phyloP scores from a whole-genome alignment of 2,888 invertebrate species.

The Caenorhabditis angaria region DNA sequence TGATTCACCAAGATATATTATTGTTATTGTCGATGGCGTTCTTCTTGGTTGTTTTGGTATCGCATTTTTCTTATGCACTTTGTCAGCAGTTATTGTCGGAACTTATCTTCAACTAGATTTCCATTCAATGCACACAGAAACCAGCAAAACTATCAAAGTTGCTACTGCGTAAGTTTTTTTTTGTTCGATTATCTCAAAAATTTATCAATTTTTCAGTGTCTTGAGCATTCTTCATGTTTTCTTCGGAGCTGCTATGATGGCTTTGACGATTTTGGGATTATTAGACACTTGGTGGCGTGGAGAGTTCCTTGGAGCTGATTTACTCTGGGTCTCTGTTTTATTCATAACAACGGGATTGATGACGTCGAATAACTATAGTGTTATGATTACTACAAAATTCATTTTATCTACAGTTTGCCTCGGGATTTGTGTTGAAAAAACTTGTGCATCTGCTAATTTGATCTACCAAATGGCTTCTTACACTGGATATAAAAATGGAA shows the following conservation, averaged over 20 bases:
- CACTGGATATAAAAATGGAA: constrained; percentile 54
- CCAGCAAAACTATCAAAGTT: constrained; percentile 48
- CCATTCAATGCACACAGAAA: constrained; percentile 50
- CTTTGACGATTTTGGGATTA: constrained; percentile 64
- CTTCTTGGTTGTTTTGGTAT: constrained; percentile 62
- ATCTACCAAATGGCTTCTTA: constrained; percentile 68
- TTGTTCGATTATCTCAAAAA: not conserved
- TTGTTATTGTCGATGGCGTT: constrained; percentile 67
- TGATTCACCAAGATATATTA: constrained; percentile 63
- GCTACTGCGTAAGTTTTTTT: constrained; percentile 34
- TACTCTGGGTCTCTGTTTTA: constrained; percentile 67
- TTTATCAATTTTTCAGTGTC: constrained; percentile 22
- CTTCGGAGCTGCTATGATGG: constrained; percentile 66
- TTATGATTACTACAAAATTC: constrained; percentile 60
- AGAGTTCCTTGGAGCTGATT: constrained; percentile 67
- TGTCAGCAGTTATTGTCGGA: constrained; percentile 61
- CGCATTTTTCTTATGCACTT: constrained; percentile 61
- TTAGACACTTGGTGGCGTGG: constrained; percentile 66
- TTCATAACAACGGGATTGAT: constrained; percentile 65
- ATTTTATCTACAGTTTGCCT: constrained; percentile 60
- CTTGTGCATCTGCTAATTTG: constrained; percentile 64
- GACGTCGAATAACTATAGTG: constrained; percentile 59
- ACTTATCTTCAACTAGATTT: constrained; percentile 58
- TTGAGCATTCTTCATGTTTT: constrained; percentile 60
- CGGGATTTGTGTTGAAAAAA: constrained; percentile 66